Conservation (phyloP, 2,888 invertebrate genomes). For the Dorcus parallelipipedus region DNA sequence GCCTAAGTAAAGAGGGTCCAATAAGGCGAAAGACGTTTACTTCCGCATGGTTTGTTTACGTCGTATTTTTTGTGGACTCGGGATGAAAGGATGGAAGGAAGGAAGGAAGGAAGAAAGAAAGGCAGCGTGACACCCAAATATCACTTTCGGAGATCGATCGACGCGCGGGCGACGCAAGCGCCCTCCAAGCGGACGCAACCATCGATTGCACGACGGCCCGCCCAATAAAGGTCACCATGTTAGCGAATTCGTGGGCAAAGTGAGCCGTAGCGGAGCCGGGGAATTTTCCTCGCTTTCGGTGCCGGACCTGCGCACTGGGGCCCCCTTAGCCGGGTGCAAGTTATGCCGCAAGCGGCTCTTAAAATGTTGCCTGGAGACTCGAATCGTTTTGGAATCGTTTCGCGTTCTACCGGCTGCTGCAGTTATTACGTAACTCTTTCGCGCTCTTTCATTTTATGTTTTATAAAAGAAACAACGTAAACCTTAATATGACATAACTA, state of each 20-base stretch:
- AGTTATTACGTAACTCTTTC: not conserved
- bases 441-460: not conserved
- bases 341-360: not conserved
- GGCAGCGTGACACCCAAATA: no score
- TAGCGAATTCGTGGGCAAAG: not conserved
- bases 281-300: not conserved
- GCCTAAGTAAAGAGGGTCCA: no score
- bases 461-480: not conserved
- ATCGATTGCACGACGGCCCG: slow-evolving; percentile 12
- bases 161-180: slow-evolving; percentile 9
- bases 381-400: no score
- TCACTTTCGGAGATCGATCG: no score
- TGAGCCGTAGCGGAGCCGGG: not conserved
- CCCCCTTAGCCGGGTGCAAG: not conserved
- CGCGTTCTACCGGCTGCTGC: not conserved
- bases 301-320: not conserved
- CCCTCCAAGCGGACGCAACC: slow-evolving; percentile 2
- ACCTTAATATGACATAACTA: not conserved
- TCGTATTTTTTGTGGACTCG: no score
- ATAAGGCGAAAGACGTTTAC: no score
- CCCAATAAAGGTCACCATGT: not conserved
- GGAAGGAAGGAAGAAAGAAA: no score
- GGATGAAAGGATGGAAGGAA: no score
- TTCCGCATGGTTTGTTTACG: no score
- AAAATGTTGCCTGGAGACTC: not conserved